Evolutionary conservation across 2,888 invertebrate species (phyloP).

Genomic region (Nasonia oneida): DNA sequence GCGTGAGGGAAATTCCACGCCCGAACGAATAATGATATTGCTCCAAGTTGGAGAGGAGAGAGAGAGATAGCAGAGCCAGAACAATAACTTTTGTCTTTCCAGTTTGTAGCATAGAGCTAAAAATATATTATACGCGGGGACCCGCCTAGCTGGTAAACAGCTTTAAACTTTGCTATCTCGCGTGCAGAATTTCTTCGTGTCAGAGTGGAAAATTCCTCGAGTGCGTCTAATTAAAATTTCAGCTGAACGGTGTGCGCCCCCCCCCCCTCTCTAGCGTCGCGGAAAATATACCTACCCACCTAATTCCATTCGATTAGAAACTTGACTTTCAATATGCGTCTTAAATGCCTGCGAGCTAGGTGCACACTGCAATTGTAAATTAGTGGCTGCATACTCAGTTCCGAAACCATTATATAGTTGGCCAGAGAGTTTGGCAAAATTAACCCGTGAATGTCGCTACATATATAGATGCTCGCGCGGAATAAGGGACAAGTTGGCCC

Average conservation of each 20-base stretch:
- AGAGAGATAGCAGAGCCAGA: slow-evolving; percentile 43
- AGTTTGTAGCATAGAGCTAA: slow-evolving; percentile 39
- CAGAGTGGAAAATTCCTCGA: background rate
- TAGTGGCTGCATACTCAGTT: background rate
- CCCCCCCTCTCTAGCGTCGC: background rate
- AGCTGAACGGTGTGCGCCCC: background rate
- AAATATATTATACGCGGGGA: background rate
- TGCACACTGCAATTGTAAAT: background rate
- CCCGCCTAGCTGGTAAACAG: slow-evolving; percentile 22
- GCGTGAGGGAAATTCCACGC: slow-evolving; percentile 59
- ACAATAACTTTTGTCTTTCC: slow-evolving; percentile 59
- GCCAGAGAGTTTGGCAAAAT: slow-evolving; percentile 8
- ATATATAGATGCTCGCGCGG: background rate
- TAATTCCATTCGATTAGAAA: background rate
- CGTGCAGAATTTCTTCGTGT: slow-evolving; percentile 25
- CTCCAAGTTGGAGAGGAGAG: slow-evolving; percentile 41
- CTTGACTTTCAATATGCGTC: background rate
- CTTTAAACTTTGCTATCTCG: slow-evolving; percentile 40
- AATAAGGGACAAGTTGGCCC: background rate
- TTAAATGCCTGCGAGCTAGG: background rate
- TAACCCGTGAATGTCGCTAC: background rate
- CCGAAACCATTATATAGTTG: slow-evolving; percentile 16
- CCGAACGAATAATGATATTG: slow-evolving; percentile 60
- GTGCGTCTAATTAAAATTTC: slow-evolving; percentile 4
- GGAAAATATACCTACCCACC: background rate